Base-by-base conservation (phyloP, 2,888 invertebrate species). In the Diarsia brunnea region DNA sequence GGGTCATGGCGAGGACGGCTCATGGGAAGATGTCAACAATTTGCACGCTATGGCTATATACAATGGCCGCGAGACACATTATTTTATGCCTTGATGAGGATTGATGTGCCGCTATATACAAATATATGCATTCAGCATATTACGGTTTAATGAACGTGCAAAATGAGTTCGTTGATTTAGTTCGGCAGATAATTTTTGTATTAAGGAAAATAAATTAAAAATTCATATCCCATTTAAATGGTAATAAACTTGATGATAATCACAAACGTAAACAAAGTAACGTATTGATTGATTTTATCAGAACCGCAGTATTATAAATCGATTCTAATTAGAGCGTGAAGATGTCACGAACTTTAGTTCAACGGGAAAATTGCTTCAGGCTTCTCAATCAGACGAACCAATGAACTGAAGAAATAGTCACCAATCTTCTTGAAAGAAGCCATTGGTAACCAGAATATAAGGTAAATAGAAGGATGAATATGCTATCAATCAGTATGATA, bases 271-370 rank as follows among this genome's bases (percentile, higher is more conserved):
- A 51, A 31, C 12, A 73, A 60, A 55, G 2, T 19, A 38, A n/a
- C 31, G 43, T 19, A 38, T 51, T 49, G 21, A 60, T 24, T 68
- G 38, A 53, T 71, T 71, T 31, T 58, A 58, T 63, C 4, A 53
- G 24, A 72, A 63, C 51, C 43, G 21, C 31, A 63, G 38, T 67
- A 38, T 38, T 58, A 55, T 66, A 61, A 73, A 75, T 64, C 27
- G 31, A 49, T 68, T 79, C 70, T 71, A 82, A 75, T 83, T 69
- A 79, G 73, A 79, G 75, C 75, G 75, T 83, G 73, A 83, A 70
- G 24, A 53, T 65, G 70, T 75, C 70, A 69, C 51, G 70, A 79
- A 79, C 73, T 69, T 60, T 45, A 51, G 47, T 69, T 70, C n/a
- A 83, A 71, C 58, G 70, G 53, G 61, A 70, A 82, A 73, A 81